Percentiles rank a stretch among this genome's conserved stretches.
These are phyloP conservation scores for Aphaenogaster floridana DNA, from an alignment of 1,140 invertebrate genomes.

Conservation along the genomic window DNA sequence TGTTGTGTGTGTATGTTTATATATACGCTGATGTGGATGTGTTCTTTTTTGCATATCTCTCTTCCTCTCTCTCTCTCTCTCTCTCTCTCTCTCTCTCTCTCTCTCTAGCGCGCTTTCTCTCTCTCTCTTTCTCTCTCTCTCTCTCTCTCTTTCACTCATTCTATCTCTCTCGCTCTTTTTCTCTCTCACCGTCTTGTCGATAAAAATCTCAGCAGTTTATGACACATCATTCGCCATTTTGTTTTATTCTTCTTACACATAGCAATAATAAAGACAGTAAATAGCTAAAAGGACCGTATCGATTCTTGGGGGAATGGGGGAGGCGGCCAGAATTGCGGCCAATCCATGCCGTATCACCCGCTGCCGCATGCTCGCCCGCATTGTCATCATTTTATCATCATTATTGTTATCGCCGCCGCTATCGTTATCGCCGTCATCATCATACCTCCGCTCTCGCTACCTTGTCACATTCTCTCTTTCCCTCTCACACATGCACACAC, in stretches of 20 bases:
- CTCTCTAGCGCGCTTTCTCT: conserved; percentile 8
- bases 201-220: conserved; percentile 73
- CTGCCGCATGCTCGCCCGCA: conserved; percentile 74
- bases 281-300: conserved; percentile 80
- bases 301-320: conserved; percentile 66
- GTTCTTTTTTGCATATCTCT: conserved; percentile 26
- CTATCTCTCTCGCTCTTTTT: conserved; percentile 12
- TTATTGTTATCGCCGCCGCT: conserved; percentile 29
- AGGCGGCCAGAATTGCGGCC: conserved; percentile 68
- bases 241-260: conserved; percentile 76
- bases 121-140: conserved; percentile 30
- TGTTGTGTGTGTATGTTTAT: conserved; percentile 30
- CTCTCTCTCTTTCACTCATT: conserved; percentile 17
- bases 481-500: not conserved
- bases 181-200: conserved; percentile 59
- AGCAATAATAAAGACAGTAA: conserved; percentile 81
- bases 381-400: conserved; percentile 35
- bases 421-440: conserved; percentile 39
- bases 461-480: conserved; percentile 6
- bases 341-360: conserved; percentile 73
- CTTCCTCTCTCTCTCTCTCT: conserved; percentile 37
- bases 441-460: conserved; percentile 18
- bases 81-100: conserved; percentile 23
- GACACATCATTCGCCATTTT: conserved; percentile 74
- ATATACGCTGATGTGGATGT: conserved; percentile 50